A percentile compares a stretch with the other conserved stretches of the same genome.
phyloP scores from a whole-genome alignment of 1,140 invertebrate genomes.

The Cyclina sinensis region DNA sequence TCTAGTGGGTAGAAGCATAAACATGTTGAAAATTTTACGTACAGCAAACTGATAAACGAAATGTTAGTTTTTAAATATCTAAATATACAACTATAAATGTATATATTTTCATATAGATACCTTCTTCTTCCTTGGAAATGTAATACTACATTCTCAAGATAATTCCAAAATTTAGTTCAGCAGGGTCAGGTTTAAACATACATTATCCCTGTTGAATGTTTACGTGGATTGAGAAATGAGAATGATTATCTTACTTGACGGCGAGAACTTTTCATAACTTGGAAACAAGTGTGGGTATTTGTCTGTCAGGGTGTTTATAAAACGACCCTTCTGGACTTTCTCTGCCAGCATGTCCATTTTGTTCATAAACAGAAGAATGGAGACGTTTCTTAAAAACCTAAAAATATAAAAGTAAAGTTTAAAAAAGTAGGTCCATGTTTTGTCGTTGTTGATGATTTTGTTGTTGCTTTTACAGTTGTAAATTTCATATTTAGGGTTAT shows the following conservation, averaged over 20 bases:
- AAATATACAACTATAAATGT: too few species aligned
- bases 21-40: too few species aligned
- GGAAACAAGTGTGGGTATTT: conserved; percentile 78
- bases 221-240: too few species aligned
- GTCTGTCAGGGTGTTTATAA: conserved; percentile 73
- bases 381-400: conserved; percentile 91
- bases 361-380: conserved; percentile 93
- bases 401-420: conserved; percentile 34
- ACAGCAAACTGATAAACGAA: too few species aligned
- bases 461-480: too few species aligned
- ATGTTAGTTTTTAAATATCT: background rate
- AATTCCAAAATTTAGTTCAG: background rate
- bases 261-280: conserved; percentile 75
- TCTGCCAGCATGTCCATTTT: conserved; percentile 93
- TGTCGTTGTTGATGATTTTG: too few species aligned
- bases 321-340: conserved; percentile 90
- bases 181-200: too few species aligned
- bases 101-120: too few species aligned
- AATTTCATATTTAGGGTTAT: too few species aligned
- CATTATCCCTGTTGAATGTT: too few species aligned
- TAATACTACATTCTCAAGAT: background rate
- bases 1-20: conserved; percentile 68
- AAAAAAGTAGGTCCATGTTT: too few species aligned
- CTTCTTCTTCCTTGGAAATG: too few species aligned
- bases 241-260: conserved; percentile 76